Evolutionary conservation across 2,888 invertebrate genomes (phyloP), one percentile per base, ranked within the genome.

Genomic region (Epiblema foenella): DNA sequence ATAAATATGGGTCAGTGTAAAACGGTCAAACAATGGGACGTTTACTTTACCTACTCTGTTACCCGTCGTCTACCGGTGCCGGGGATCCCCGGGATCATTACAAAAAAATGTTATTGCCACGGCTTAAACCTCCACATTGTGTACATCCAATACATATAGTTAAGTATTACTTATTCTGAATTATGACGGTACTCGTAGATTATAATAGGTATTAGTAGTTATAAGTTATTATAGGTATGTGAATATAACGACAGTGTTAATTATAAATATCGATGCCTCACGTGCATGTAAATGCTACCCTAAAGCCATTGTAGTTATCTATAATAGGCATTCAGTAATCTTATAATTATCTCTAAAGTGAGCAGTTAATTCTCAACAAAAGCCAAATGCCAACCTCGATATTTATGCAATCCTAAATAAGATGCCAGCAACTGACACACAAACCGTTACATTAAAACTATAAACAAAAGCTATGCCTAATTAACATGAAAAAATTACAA

Each of bases 391-490:
- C 58, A 18, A 39, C 49, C 15, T n/a, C 42, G 33, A 49, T 17
- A 57, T 71, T 67, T 37, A 46, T 60, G 70, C 62, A 71, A 71
- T 62, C 24, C 17, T 20, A 72, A 62, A 67, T 24, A 56, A 66
- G 66, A 70, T 60, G 60, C 18, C 59, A 59, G 62, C 49, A 71
- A 66, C 58, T 49, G 66, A 18, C 59, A 69, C 58, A 73, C 77
- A 72, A 79, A 78, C 75, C 72, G 68, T 74, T 72, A 75, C 77
- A 81, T 77, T 74, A 78, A 73, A 70, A 60, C 57, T 64, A 76
- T 72, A 72, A 70, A 81, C 77, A 79, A 83, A 82, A 78, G 81
- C 80, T 79, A 81, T 78, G 83, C 84, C 73, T 77, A 79, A 81
- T 78, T 83, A 79, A 62, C 71, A 71, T 67, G 9, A 83, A 83